A percentile compares a stretch with the other conserved stretches of the same genome.
Conservation (phyloP, 2,113 vertebrate genomes). For the Phaethon lepturus region DNA sequence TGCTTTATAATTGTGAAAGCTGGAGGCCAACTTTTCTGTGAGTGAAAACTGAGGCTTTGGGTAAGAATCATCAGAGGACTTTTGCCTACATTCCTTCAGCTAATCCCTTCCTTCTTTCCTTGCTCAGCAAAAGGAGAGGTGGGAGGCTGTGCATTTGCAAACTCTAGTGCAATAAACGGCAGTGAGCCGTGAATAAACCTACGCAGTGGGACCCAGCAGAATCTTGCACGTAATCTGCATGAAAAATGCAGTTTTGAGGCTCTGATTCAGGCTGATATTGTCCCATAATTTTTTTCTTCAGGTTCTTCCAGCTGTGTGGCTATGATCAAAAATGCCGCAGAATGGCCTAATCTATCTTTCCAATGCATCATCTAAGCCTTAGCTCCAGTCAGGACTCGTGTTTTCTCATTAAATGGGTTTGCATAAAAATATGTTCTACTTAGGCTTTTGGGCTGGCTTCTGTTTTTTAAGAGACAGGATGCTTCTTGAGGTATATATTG, state of each 20-base stretch:
- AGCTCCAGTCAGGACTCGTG: neutral
- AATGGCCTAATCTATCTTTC: neutral
- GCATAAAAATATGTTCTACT: neutral
- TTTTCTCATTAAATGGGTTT: neutral
- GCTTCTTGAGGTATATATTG: neutral
- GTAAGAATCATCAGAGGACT: neutral
- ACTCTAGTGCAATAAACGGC: neutral
- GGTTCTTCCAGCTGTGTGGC: neutral
- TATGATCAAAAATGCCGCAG: neutral
- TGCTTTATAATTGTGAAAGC: neutral
- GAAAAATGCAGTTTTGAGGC: neutral
- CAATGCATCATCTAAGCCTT: neutral
- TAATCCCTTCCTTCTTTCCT: neutral
- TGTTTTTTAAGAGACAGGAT: neutral
- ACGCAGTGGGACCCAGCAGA: neutral
- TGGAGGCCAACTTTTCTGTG: neutral
- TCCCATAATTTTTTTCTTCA: neutral
- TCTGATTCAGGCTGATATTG: neutral
- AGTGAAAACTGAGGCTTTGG: neutral
- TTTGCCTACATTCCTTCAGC: neutral
- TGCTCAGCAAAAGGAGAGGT: neutral
- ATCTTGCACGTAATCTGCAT: neutral
- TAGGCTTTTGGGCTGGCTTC: neutral
- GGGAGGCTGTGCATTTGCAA: neutral
- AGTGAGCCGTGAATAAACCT: neutral